phyloP scores from a whole-genome alignment of 2,113 vertebrate genomes.

The Macrotus californicus region DNA sequence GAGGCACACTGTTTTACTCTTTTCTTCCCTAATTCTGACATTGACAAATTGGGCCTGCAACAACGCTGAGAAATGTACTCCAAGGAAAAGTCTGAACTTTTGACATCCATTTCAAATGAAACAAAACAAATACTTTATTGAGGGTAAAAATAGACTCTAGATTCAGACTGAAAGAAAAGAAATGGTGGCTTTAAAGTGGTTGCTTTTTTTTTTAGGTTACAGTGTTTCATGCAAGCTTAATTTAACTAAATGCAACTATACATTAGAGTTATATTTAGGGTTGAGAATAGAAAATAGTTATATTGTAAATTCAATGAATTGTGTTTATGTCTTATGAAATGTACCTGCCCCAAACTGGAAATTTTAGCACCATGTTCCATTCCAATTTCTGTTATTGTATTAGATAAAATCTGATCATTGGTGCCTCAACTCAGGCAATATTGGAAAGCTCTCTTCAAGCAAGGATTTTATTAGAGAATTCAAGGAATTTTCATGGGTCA shows the following conservation, averaged over 20 bases:
- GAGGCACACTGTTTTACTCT: neutral
- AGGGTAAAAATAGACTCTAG: neutral
- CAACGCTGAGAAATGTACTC: neutral
- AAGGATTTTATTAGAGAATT: constrained; percentile 8
- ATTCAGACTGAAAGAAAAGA: neutral
- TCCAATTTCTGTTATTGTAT: neutral
- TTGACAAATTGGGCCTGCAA: neutral
- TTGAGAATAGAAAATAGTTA: neutral
- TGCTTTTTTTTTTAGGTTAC: neutral
- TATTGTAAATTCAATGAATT: neutral
- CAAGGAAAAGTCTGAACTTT: neutral
- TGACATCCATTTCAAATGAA: neutral
- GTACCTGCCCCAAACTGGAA: neutral
- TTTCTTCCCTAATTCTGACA: neutral
- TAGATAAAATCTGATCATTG: neutral
- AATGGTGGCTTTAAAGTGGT: neutral
- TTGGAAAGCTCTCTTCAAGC: constrained; percentile 3
- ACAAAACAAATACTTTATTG: neutral
- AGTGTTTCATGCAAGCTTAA: neutral
- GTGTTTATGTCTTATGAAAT: neutral
- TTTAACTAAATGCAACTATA: neutral
- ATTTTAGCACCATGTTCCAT: neutral
- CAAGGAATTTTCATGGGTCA: constrained; percentile 28
- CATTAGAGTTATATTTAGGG: neutral
- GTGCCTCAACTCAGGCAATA: neutral